These are phyloP conservation scores for Propithecus perrieri DNA, from an alignment of 2,797 vertebrate species.

Conservation along the genomic window DNA sequence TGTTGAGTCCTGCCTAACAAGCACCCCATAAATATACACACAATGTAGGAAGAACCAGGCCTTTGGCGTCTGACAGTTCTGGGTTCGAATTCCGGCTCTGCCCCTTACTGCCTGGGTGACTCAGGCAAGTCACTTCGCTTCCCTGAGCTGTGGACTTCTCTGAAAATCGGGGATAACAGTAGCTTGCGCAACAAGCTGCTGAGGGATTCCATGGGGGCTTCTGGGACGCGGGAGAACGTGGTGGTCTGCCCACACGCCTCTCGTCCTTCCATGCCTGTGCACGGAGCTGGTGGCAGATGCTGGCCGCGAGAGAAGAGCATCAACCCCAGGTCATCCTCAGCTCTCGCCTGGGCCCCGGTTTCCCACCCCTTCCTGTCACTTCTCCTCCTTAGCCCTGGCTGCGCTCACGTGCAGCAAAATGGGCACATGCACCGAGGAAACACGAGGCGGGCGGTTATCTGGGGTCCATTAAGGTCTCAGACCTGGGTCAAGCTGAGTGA, in stretches of 20 bases:
- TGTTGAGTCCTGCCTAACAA: background rate
- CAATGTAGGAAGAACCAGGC: background rate
- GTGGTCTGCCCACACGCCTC: background rate
- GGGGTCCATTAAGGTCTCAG: background rate
- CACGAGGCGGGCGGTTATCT: background rate
- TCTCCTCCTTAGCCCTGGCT: background rate
- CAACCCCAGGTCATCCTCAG: background rate
- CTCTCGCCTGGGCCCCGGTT: background rate
- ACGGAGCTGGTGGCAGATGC: background rate
- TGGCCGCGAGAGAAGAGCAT: too few relatives aligned
- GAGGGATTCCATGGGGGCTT: background rate
- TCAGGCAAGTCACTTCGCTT: background rate
- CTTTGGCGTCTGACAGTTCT: background rate
- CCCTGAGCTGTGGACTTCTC: background rate
- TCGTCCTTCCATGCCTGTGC: background rate
- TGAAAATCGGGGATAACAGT: background rate
- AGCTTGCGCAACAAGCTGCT: background rate
- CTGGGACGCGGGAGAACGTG: background rate
- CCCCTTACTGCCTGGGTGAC: background rate
- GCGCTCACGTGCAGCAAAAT: background rate
- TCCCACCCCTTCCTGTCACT: background rate
- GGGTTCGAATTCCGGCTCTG: background rate
- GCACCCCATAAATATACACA: background rate
- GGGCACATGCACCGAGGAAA: accelerated
- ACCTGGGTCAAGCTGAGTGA: background rate